Evolutionary conservation across 2,888 invertebrate genomes (phyloP).

Genomic region (Teinopalpus imperialis): DNA sequence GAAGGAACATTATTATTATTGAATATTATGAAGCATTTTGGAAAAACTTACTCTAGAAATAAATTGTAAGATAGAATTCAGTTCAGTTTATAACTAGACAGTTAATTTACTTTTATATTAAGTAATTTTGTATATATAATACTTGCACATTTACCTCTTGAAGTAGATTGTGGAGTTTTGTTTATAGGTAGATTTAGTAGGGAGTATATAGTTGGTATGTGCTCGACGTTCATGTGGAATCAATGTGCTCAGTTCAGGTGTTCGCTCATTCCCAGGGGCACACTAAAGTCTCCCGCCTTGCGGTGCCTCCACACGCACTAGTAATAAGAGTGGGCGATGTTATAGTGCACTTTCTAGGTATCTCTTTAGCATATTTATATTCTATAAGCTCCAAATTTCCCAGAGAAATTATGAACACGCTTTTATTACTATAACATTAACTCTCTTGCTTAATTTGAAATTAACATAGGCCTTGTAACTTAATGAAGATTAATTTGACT

Average conservation of each 20-base stretch:
- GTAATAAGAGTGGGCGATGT: slow-evolving; percentile 32
- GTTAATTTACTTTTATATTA: no score
- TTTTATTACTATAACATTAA: slow-evolving; percentile 1
- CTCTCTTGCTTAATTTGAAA: no score
- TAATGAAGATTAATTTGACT: no score
- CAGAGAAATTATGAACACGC: neutral
- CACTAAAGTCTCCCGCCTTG: slow-evolving; percentile 51
- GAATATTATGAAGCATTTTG: no score
- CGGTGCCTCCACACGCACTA: slow-evolving; percentile 29
- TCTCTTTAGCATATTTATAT: slow-evolving; percentile 13
- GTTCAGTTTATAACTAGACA: no score
- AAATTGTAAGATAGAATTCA: no score
- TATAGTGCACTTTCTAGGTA: slow-evolving; percentile 20
- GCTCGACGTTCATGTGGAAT: slow-evolving; percentile 43
- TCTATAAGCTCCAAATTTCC: slow-evolving; percentile 9
- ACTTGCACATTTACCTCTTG: no score
- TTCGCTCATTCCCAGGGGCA: slow-evolving; percentile 48
- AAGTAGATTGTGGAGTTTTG: no score
- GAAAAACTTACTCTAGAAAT: no score
- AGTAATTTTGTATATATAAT: no score
- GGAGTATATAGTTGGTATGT: slow-evolving; percentile 28
- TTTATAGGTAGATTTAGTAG: slow-evolving; percentile 26
- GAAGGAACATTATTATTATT: no score
- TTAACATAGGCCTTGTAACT: no score
- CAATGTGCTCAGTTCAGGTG: slow-evolving; percentile 55